A percentile compares a stretch with the other conserved stretches of the same genome.
phyloP scores from a whole-genome alignment of 2,888 invertebrate genomes.

The Drosophila leonis region DNA sequence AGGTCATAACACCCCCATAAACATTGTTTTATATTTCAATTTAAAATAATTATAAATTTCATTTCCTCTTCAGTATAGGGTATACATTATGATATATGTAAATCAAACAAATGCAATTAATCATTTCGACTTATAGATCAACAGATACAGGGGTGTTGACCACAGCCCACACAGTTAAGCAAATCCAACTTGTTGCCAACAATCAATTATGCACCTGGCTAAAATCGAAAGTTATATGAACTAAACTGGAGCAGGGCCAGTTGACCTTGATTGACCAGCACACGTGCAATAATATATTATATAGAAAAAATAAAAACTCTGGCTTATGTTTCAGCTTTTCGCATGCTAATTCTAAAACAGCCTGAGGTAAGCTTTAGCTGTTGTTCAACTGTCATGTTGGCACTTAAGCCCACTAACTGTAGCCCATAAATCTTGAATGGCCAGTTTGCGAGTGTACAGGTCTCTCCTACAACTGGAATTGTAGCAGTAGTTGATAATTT shows the following conservation, averaged over 20 bases:
- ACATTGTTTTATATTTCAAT: neutral
- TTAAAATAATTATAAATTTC: neutral
- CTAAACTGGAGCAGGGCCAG: conserved; percentile 41
- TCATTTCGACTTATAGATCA: conserved; percentile 5
- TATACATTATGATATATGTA: neutral
- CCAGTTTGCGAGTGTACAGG: conserved; percentile 13
- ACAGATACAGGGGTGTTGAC: neutral
- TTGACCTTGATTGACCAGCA: conserved; percentile 41
- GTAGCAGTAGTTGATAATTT: conserved; percentile 20
- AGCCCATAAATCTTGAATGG: conserved; percentile 30
- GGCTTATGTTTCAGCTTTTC: conserved; percentile 14
- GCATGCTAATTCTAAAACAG: conserved; percentile 23
- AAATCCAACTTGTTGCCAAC: conserved; percentile 6
- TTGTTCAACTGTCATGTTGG: conserved; percentile 23
- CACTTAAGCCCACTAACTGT: conserved; percentile 23
- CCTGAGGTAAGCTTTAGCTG: conserved; percentile 14
- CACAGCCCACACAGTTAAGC: neutral
- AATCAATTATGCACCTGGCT: conserved; percentile 9
- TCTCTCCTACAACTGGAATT: conserved; percentile 19
- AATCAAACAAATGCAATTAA: conserved; percentile 19
- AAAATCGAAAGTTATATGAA: conserved; percentile 27
- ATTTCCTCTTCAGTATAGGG: neutral
- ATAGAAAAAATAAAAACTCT: neutral
- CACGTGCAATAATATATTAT: neutral
- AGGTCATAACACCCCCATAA: neutral